Percentiles rank a stretch among this genome's conserved stretches.
These are phyloP conservation scores for Sebastes cheni DNA, from an alignment of 2,797 vertebrate species.

Conservation along the genomic window DNA sequence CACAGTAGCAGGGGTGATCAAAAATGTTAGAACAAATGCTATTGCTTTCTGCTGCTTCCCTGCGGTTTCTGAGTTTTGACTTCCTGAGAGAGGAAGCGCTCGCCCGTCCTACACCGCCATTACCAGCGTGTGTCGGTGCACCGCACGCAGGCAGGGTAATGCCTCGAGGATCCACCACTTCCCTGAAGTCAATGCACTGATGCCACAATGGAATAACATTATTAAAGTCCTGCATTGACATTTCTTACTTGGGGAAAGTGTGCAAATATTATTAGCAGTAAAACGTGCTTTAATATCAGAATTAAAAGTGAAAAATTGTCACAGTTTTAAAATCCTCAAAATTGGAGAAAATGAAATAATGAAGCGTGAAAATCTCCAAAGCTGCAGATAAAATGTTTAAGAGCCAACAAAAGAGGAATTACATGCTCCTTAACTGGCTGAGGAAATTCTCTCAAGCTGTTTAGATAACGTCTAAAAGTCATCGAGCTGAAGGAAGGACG, in stretches of 20 bases:
- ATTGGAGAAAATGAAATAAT: background rate
- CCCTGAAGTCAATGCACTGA: conserved; percentile 40
- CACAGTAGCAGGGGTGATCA: conserved; percentile 61
- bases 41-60: conserved; percentile 52
- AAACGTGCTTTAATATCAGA: background rate
- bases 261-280: background rate
- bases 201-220: conserved; percentile 3
- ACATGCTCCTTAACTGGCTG: background rate
- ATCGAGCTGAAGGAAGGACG: background rate
- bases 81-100: conserved; percentile 61
- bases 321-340: background rate
- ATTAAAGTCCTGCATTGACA: background rate
- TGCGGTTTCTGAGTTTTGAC: conserved; percentile 50
- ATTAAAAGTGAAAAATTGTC: background rate
- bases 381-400: conserved; percentile 30
- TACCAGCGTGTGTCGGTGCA: conserved; percentile 31
- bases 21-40: conserved; percentile 64
- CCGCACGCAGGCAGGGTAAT: conserved; percentile 18
- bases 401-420: conserved; percentile 19
- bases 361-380: conserved; percentile 5
- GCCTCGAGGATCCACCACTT: conserved; percentile 40
- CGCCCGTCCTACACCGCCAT: conserved; percentile 47
- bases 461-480: conserved; percentile 13
- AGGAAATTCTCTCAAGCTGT: background rate
- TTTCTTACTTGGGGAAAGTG: background rate